Percentiles rank a stretch among this genome's conserved stretches.
These are phyloP conservation scores for Tauraco erythrolophus DNA, from an alignment of 2,113 vertebrate genomes.

Conservation along the genomic window DNA sequence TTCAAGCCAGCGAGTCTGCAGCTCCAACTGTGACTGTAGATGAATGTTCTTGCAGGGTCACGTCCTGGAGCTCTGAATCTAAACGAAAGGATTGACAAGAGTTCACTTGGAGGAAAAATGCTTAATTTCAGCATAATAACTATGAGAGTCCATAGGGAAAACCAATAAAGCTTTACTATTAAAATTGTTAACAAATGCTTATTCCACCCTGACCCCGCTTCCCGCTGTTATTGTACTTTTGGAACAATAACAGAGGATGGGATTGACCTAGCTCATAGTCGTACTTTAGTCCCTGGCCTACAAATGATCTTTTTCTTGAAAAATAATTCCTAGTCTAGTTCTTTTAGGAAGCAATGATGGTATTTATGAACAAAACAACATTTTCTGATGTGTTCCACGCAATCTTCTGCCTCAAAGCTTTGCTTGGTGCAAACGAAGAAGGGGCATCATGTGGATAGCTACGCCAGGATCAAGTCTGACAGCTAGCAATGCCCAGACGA, in stretches of 20 bases:
- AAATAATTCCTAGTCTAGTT: background rate
- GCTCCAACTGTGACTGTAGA: slow-evolving; percentile 44
- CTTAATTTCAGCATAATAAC: slow-evolving; percentile 50
- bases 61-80: slow-evolving; percentile 27
- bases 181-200: slow-evolving; percentile 55
- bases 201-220: slow-evolving; percentile 3
- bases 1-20: background rate
- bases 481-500: background rate
- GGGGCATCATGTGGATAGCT: rapidly evolving
- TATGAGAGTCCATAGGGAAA: slow-evolving; percentile 17
- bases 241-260: background rate
- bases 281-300: background rate
- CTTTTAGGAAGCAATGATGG: background rate
- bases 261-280: slow-evolving; percentile 25
- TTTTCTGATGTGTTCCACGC: background rate
- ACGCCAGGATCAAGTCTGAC: background rate
- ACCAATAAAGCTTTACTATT: slow-evolving; percentile 39
- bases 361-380: background rate
- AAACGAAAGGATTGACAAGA: slow-evolving; percentile 27
- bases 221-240: background rate
- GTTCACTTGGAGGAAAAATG: slow-evolving; percentile 20
- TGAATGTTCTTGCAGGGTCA: slow-evolving; percentile 43
- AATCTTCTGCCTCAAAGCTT: background rate
- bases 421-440: background rate
- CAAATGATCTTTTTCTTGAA: background rate